Base-by-base conservation (phyloP, 2,113 vertebrate genomes). In the Leptodactylus fuscus region DNA sequence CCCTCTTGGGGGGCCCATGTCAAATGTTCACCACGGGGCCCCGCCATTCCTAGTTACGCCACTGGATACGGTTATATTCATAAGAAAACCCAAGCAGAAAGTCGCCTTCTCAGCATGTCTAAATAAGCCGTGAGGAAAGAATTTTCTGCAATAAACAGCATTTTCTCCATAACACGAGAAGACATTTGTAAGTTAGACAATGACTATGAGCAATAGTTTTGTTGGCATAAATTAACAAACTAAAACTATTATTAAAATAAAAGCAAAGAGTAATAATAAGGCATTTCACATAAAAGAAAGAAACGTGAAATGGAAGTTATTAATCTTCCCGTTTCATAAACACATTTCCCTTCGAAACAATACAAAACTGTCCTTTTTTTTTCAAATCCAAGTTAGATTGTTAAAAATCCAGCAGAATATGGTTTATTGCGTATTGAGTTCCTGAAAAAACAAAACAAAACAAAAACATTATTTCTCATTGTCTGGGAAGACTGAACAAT, bases 271-370 rank as follows among this genome's bases (percentile, higher is more conserved):
- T 18, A 76, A 34, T 71, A 51, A 53, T 82, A n/a, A 38, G 22
- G 22, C 22, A 36, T 71, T 38, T 73, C 32, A 70, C 81, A 51
- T 67, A 71, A 85, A 85, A 85, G 44, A 80, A 71, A 78, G 24
- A 81, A 78, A 38, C 32, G 81, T 81, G 27, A 48, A 71, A 85
- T 79, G 27, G 51, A 69, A 73, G 49, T 51, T 86, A 73, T 81
- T 80, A 53, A 71, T 86, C 51, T 69, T 71, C 73, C 62, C 67
- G 84, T 29, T 53, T 55, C 44, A 86, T 81, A 86, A 86, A 86
- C 55, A 60, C 27, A 81, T 81, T 73, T 81, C 71, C 27, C 27
- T 60, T 73, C 11, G 70, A 36, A 70, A 69, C 38, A 85, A 55
- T 73, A 60, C 60, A 71, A 46, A 36, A 38, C 44, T 49, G 74